Evolutionary conservation across 2,113 vertebrate genomes (phyloP), one percentile per base, ranked within the genome.

Genomic region (Erythrocercus mccallii): DNA sequence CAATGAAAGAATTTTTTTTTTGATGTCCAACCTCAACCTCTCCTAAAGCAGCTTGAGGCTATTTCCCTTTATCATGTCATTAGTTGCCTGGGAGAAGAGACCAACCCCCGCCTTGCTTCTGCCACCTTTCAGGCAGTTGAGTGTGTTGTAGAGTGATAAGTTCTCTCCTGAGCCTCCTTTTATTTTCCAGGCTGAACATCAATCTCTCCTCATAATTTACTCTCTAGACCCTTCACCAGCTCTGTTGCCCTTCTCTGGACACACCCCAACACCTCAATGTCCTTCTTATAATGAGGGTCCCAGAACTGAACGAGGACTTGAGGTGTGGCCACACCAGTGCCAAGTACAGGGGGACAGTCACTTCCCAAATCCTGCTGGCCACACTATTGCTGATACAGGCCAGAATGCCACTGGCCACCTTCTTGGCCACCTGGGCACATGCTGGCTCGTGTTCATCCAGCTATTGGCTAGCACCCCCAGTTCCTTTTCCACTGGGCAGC

Each of bases 331-430:
- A 23, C 31, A 76, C 25, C 31, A 42, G 18, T 69, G 48, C 25
- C 1, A 0, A 30, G 15, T 38, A 38, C 23, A 58, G 25, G 13
- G 12, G 4, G 5, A 27, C 21, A 31, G n/a, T 48, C 35, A 20
- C 17, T 69, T 47, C 5, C 21, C 62, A 13, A 4, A 22, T 76
- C 40, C n/a, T 69, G 31, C 18, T 82, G 62, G 11, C 54, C 54
- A 35, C n/a, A 6, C 15, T 33, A 13, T 35, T 76, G 15, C 22
- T 77, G 40, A 19, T 33, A 42, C 25, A 70, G 31, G 8, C 22
- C 30, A 48, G 21, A 12, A 47, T 69, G 31, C 18, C 48, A 8
- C 5, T 35, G 62, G 50, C 50, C 15, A 7, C 31, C 6, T 56
- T 62, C 42, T 48, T 48, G 56, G 27, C 56, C 48, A 42, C 15